Base-by-base conservation (phyloP, 2,113 vertebrate species). In the Chinchilla lanigera region DNA sequence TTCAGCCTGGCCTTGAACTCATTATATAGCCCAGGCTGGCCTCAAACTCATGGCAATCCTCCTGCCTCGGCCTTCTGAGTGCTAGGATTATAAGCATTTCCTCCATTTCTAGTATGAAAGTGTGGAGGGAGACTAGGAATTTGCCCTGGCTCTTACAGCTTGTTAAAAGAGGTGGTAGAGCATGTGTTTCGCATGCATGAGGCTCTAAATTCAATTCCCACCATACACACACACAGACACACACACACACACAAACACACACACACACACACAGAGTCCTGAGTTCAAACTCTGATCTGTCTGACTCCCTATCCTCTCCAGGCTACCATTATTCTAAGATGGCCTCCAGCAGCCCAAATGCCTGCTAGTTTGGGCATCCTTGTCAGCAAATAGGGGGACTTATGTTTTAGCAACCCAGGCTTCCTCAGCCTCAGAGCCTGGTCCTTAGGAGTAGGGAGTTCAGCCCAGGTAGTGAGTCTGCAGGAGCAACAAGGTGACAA, bases 51-150 rank as follows among this genome's bases (percentile, higher is more conserved):
- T 7, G 33, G 33, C 10, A 33, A 38, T 69, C 17, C n/a, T n/a
- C 67, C 67, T 69, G 35, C 67, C 67, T 69, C 67, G n/a, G 67
- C 67, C 67, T 69, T 16, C 35, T 7, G 14, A 69, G 7, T 69
- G 67, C 67, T 69, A 20, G 65, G 14, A 67, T 67, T 67, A 67
- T 7, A 67, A 33, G 17, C 65, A n/a, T 69, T n/a, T 16, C 63
- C 24, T 67, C 19, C 28, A 17, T 11, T 82, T 78, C 13, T 2
- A 5, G 22, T 8, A 16, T 1, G 22, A 87, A 88, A 54, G 63
- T 50, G 0, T 0, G 0, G 33, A 58, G 24, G 44, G 11, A 30
- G 20, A 35, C 22, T 22, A n/a, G 61, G 60, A 63, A 38, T 5
- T 86, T 13, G 0, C 44, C 41, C 33, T 5, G 14, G 22, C 17